Evolutionary conservation across 2,888 invertebrate genomes (phyloP).

Genomic region (Halictus quadricinctus): DNA sequence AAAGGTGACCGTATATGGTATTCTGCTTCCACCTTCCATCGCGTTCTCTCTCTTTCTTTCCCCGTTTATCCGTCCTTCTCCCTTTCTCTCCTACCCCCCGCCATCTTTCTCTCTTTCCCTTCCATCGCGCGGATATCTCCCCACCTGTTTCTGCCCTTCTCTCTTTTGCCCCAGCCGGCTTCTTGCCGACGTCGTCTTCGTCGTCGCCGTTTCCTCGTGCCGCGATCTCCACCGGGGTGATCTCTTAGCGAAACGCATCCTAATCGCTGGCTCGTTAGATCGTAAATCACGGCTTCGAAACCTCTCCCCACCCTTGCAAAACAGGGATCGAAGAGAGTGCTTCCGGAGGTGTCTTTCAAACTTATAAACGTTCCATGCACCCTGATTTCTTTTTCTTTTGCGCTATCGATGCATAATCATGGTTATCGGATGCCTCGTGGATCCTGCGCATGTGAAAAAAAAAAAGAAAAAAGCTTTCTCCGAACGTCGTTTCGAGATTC

Average conservation of each 20-base stretch:
- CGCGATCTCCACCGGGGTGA: slow-evolving; percentile 54
- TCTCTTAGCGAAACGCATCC: slow-evolving; percentile 42
- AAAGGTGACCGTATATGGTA: slow-evolving; percentile 81
- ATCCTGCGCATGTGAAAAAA: neutral
- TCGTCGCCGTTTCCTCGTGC: slow-evolving; percentile 33
- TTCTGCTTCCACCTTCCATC: slow-evolving; percentile 80
- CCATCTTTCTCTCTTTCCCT: slow-evolving; percentile 42
- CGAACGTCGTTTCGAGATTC: neutral
- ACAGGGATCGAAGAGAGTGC: neutral
- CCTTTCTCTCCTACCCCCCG: slow-evolving; percentile 29
- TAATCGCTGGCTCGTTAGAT: slow-evolving; percentile 59
- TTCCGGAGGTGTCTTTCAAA: neutral
- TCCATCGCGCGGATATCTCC: slow-evolving; percentile 30
- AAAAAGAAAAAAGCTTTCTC: neutral
- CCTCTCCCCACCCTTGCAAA: slow-evolving; percentile 14
- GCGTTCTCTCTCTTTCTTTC: slow-evolving; percentile 58
- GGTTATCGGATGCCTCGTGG: neutral
- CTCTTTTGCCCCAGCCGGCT: slow-evolving; percentile 40
- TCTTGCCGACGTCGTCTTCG: slow-evolving; percentile 25
- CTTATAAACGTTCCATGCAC: no score
- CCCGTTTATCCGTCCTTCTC: slow-evolving; percentile 28
- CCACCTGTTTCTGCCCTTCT: slow-evolving; percentile 47
- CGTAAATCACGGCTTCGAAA: slow-evolving; percentile 71
- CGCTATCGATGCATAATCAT: neutral
- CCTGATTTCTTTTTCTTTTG: neutral